Evolutionary conservation across 1,140 invertebrate genomes (phyloP).

Genomic region (Drosophila neocordata): DNA sequence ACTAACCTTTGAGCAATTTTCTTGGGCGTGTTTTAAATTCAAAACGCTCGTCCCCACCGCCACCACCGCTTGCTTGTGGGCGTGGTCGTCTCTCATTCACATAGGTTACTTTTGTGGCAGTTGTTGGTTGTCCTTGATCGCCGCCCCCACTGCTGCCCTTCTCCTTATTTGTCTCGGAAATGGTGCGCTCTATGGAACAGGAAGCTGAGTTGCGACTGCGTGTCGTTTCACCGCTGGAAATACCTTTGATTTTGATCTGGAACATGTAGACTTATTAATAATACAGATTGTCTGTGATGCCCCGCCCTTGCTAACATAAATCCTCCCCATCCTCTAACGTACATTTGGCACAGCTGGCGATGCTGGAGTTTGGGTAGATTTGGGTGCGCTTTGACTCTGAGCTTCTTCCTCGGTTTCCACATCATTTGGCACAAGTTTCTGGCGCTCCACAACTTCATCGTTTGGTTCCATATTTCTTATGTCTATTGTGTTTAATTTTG

Average conservation of each 20-base stretch:
- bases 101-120: constrained; percentile 84
- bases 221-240: constrained; percentile 79
- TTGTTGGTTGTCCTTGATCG: constrained; percentile 24
- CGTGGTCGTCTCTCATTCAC: constrained; percentile 86
- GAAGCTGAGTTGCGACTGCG: constrained; percentile 78
- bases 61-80: constrained; percentile 45
- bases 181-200: constrained; percentile 77
- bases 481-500: constrained; percentile 13
- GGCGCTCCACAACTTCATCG: constrained; percentile 79
- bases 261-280: constrained; percentile 24
- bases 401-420: constrained; percentile 78
- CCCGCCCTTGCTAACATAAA: not conserved
- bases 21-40: constrained; percentile 79
- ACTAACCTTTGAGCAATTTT: constrained; percentile 78
- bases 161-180: constrained; percentile 69
- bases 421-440: constrained; percentile 79
- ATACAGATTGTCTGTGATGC: not conserved
- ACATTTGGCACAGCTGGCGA: constrained; percentile 82
- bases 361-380: constrained; percentile 79
- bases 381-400: constrained; percentile 60
- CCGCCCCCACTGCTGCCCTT: constrained; percentile 39
- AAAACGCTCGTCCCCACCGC: constrained; percentile 67
- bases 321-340: constrained; percentile 28
- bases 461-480: constrained; percentile 72
- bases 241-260: constrained; percentile 72